Evolutionary conservation across 30 jellyfish, hydroid and myxozoan genomes (phyloP), one percentile per base, ranked within the genome.

Genomic region (Phacellophora camtschatica): DNA sequence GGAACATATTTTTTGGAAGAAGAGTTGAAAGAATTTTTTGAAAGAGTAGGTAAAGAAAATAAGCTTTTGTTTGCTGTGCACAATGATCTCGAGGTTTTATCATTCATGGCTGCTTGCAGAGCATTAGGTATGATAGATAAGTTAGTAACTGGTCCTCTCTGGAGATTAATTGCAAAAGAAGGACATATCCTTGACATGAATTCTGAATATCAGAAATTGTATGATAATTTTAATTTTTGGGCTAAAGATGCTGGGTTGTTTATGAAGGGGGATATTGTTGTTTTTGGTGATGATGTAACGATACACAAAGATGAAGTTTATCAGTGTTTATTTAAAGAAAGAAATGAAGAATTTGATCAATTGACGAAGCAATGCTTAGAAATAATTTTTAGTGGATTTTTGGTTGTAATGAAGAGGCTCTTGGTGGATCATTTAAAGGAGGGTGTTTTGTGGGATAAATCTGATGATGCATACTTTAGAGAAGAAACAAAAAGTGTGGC

Each of bases 361-460:
- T 3, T 78, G 32, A 78, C 86, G 3, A 78, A 78, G 59, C 72
- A 45, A 43, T 65, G 84, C 25, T 30, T 78, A 2, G 74, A 78
- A 28, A 13, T 42, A 10, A 78, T 0, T 37, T 78, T 78, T 48
- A 45, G 74, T 43, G 74, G 90, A 2, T 78, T 61, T 20, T 13
- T 62, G 9, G 74, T 49, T 63, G 78, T 46, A 3, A 46, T 86
- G 23, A 64, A 65, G 74, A 79, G 86, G 66, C 32, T 79, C 13
- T 43, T 79, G 64, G 53, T 12, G n/a, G 86, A 65, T 79, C 91
- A 79, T 41, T 34, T 79, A 30, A 42, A 43, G 24, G 91, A 68
- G 41, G 91, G 85, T 11, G 43, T 3, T 4, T 65, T 46, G 11
- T 55, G 81, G 55, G 33, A 48, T 18, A 79, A 63, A 46, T 25